These are phyloP conservation scores for Philaethria dido DNA, from an alignment of 2,888 invertebrate genomes.

Conservation along the genomic window DNA sequence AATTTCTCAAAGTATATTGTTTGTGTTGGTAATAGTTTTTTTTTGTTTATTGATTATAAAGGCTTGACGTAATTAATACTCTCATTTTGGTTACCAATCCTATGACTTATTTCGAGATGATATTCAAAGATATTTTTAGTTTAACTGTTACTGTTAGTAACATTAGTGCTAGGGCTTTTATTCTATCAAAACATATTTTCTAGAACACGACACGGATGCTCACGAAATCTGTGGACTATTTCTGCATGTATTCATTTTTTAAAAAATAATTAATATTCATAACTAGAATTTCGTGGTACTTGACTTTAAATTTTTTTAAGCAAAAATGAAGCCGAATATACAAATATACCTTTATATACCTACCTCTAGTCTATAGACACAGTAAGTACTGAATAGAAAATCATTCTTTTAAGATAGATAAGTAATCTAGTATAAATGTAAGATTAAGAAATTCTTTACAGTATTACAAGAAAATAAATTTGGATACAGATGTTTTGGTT, in stretches of 20 bases:
- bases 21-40: no score
- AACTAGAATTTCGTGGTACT: not conserved
- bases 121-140: slow-evolving; percentile 23
- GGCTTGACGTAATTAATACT: no score
- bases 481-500: not conserved
- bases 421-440: not conserved
- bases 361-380: no score
- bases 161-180: slow-evolving; percentile 1
- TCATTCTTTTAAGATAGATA: not conserved
- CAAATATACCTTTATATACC: no score
- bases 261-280: not conserved
- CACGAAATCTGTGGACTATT: not conserved
- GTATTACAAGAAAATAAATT: not conserved
- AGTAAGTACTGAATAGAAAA: not conserved
- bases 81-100: no score
- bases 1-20: no score
- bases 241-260: not conserved
- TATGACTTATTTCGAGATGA: not conserved
- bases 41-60: no score
- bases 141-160: not conserved
- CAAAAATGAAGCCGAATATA: no score
- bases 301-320: not conserved
- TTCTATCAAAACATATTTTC: slow-evolving; percentile 2
- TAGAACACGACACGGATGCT: slow-evolving; percentile 19
- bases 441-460: not conserved